Base-by-base conservation (phyloP, 2,113 vertebrate genomes). In the Tragulus kanchil region DNA sequence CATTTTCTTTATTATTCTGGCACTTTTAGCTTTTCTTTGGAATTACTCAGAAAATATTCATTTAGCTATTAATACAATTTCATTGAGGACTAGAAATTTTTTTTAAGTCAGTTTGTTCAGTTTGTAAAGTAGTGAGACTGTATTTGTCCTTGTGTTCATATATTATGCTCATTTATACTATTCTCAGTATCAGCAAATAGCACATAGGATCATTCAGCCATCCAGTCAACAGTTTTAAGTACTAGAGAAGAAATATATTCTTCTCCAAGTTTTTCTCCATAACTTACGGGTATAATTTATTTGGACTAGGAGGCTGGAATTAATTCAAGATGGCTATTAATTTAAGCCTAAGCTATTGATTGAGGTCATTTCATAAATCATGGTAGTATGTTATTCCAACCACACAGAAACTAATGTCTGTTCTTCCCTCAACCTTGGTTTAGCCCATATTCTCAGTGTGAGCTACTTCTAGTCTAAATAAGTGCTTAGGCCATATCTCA, bases 341-440 rank as follows among this genome's bases (percentile, higher is more conserved):
- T 52, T 65, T 85, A 86, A 84, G 48, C 23, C 75, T 89, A 69
- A 92, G 42, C 28, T 7, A 64, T 52, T 96, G 93, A 36, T 92
- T 90, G 42, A 90, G 48, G 26, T 89, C 2, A 0, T 82, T 87
- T 87, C 81, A 85, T 96, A 93, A 97, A 97, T 97, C 96, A 71
- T 71, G 19, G 54, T 23, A 26, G 52, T 93, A 71, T 96, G 36
- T 97, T 95, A 75, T 93, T 95, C 84, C 94, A 95, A 96, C 67
- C 71, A 82, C 91, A 95, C 36, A 93, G 82, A 97, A 93, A 94
- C 84, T 25, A 50, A 81, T 77, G 73, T 64, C 50, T 77, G 52
- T 94, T 92, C 62, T 97, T 94, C 95, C 67, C 7, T 77, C n/a
- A n/a, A n/a, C n/a, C n/a, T n/a, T n/a, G n/a, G n/a, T n/a, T n/a